Evolutionary conservation across 2,888 invertebrate genomes (phyloP).

Genomic region (Oxytorus armatus): DNA sequence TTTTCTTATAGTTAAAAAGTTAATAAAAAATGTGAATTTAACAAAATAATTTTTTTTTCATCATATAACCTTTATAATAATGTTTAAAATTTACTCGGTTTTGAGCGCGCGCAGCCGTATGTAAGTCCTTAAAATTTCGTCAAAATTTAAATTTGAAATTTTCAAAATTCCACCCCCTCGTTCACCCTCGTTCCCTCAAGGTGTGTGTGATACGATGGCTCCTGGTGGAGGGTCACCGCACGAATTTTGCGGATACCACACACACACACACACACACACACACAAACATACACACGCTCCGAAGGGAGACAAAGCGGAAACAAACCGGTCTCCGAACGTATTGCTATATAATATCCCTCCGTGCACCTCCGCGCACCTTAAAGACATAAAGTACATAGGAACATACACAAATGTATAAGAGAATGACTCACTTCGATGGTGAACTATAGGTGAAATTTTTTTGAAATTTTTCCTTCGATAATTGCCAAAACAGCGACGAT

Average conservation of each 20-base stretch:
- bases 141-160: no score
- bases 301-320: conserved; percentile 66
- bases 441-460: not conserved
- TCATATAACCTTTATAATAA: no score
- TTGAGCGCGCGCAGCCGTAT: no score
- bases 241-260: conserved; percentile 57
- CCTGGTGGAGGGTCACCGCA: conserved; percentile 49
- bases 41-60: no score
- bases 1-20: no score
- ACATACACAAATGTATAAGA: conserved; percentile 9
- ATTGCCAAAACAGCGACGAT: not conserved
- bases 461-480: not conserved
- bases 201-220: conserved; percentile 22
- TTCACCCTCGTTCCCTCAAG: conserved; percentile 1
- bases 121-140: no score
- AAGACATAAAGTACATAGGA: conserved; percentile 8
- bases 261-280: no score
- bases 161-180: not conserved
- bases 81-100: no score
- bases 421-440: conserved; percentile 56
- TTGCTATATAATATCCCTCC: no score
- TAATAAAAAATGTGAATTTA: no score
- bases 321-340: conserved; percentile 65
- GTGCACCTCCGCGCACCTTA: no score
- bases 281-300: no score